Base-by-base conservation (phyloP, 2,113 vertebrate genomes). In the Apeltes quadracus region DNA sequence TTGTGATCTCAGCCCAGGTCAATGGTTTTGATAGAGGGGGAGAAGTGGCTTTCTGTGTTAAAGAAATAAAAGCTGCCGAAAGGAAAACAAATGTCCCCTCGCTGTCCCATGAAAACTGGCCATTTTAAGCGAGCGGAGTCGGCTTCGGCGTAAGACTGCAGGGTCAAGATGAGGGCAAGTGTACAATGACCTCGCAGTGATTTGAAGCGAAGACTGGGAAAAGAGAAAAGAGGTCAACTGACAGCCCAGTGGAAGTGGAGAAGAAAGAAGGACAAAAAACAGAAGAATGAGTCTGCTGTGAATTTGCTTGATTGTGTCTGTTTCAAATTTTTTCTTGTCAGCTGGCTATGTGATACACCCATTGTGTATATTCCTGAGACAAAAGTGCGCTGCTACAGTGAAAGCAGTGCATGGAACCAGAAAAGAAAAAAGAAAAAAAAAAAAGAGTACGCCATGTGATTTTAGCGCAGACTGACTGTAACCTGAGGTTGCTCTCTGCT, bases 41-140 rank as follows among this genome's bases (percentile, higher is more conserved):
- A 75, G 64, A 83, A 84, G 74, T 72, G 61, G 69, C 65, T 80
- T 82, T 86, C 82, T 74, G 72, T 66, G 20, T 72, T 34, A 66
- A 55, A 9, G 5, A 78, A 83, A 86, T 72, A 32, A 82, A 76
- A 82, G 69, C n/a, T 18, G 25, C 36, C 50, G 14, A 75, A 78
- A 80, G 58, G 64, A 69, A 81, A 87, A 85, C 41, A 76, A 59
- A 25, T 14, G 7, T 62, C 79, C 74, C 59, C n/a, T n/a, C 1
- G 34, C 76, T 43, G 61, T 76, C 72, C 57, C 34, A 77, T 68
- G 63, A 83, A 78, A 72, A 36, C 22, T 51, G 44, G 23, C 13
- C 69, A 63, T 64, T 84, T 29, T 23, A 39, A 72, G 69, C 48
- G 43, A 59, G 64, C 27, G 2, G 54, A 51, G 22, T 41, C 25